Conservation (phyloP, 2,113 vertebrate genomes). For the Todiramphus saurophagus region DNA sequence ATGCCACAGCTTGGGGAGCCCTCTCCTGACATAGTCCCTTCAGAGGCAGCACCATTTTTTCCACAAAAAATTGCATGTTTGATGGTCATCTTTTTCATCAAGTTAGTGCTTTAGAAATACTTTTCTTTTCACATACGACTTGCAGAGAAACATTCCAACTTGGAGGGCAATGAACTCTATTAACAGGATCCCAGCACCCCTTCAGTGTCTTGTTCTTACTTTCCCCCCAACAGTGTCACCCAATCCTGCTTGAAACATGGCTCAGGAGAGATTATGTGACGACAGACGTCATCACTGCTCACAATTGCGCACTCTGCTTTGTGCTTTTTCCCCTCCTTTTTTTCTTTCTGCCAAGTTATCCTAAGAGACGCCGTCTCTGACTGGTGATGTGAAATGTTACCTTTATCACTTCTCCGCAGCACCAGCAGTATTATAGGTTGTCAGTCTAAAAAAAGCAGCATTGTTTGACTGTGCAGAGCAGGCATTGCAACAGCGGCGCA, state of each 20-base stretch:
- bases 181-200: not conserved
- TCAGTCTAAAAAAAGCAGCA: conserved; percentile 65
- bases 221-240: conserved; percentile 4
- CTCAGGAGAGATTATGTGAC: conserved; percentile 42
- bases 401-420: conserved; percentile 28
- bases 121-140: not conserved
- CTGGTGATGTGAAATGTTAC: conserved; percentile 30
- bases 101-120: not conserved
- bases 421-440: conserved; percentile 19
- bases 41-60: not conserved
- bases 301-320: conserved; percentile 19
- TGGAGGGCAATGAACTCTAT: not conserved
- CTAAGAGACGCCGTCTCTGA: conserved; percentile 49
- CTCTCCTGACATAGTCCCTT: not conserved
- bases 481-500: not conserved
- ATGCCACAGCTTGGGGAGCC: fast-evolving
- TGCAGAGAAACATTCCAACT: not conserved
- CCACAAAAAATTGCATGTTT: not conserved
- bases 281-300: conserved; percentile 32
- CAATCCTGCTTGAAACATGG: conserved; percentile 17
- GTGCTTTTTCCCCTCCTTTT: not conserved
- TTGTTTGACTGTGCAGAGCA: not conserved
- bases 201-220: not conserved
- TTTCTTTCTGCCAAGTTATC: conserved; percentile 30
- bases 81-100: not conserved